Conservation (phyloP, 2,797 vertebrate species). For the Gastrophryne carolinensis region DNA sequence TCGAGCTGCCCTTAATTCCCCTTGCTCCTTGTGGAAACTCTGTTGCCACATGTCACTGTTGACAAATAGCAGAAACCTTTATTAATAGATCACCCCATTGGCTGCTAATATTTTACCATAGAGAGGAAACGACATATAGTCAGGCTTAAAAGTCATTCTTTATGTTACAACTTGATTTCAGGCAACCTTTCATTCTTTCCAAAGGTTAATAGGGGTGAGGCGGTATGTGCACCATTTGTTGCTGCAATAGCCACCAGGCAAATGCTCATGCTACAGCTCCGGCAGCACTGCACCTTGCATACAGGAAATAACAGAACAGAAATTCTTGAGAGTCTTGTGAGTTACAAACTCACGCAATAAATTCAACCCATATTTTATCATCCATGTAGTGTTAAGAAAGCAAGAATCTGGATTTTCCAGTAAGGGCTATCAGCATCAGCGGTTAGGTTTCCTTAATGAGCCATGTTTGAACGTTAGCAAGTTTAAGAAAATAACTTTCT, state of each 20-base stretch:
- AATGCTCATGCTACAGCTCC: constrained; percentile 1
- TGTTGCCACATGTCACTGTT: background rate
- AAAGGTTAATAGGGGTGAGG: constrained; percentile 46
- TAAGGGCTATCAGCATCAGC: background rate
- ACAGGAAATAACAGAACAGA: background rate
- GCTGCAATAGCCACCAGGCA: constrained; percentile 33
- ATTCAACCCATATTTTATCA: background rate
- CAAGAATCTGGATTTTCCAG: constrained; percentile 18
- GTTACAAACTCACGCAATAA: background rate
- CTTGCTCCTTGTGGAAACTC: background rate
- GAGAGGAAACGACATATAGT: background rate
- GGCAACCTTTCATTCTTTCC: constrained; percentile 6
- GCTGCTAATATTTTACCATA: constrained; percentile 9
- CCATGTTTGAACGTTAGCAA: background rate
- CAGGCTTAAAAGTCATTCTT: constrained; percentile 19
- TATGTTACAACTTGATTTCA: constrained; percentile 20
- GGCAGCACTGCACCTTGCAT: background rate
- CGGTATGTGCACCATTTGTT: background rate
- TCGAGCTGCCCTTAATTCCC: background rate
- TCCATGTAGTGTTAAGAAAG: background rate
- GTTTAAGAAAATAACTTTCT: background rate
- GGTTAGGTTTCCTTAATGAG: background rate
- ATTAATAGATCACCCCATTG: background rate
- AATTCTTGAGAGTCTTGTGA: background rate
- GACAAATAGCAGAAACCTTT: constrained; percentile 11